Percentiles rank a stretch among this genome's conserved stretches.
phyloP scores from a whole-genome alignment of 2,888 invertebrate genomes.

The Coleophora flavipennella region DNA sequence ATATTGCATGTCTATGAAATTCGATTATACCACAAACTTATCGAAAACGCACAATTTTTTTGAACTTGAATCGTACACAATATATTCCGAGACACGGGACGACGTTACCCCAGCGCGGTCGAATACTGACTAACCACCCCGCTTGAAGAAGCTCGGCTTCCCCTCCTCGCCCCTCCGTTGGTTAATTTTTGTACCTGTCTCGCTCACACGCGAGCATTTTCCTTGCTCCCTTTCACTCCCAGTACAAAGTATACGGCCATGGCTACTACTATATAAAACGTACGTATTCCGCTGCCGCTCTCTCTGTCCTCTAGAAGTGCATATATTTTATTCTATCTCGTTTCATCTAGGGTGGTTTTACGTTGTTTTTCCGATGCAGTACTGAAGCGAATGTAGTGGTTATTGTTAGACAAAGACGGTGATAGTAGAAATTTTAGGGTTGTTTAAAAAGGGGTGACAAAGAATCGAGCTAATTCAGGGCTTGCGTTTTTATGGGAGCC shows the following conservation, averaged over 20 bases:
- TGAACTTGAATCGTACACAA: slow-evolving; percentile 57
- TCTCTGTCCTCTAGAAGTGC: slow-evolving; percentile 68
- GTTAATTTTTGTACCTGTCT: slow-evolving; percentile 61
- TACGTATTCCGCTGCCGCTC: too few species aligned
- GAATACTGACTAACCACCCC: slow-evolving; percentile 71
- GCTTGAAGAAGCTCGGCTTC: slow-evolving; percentile 67
- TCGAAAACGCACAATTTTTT: slow-evolving; percentile 50
- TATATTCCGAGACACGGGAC: slow-evolving; percentile 35
- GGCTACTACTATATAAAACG: slow-evolving; percentile 67
- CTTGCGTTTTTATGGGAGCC: slow-evolving; percentile 67
- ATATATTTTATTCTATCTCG: slow-evolving; percentile 73
- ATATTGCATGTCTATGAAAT: slow-evolving; percentile 25
- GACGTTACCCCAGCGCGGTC: slow-evolving; percentile 59
- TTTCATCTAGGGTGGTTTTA: slow-evolving; percentile 69
- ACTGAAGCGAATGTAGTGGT: slow-evolving; percentile 72
- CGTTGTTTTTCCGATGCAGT: slow-evolving; percentile 73
- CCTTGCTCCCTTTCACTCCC: slow-evolving; percentile 50
- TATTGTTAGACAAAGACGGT: slow-evolving; percentile 73
- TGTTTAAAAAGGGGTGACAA: slow-evolving; percentile 69
- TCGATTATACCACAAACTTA: slow-evolving; percentile 39
- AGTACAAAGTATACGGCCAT: slow-evolving; percentile 51
- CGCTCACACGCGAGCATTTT: slow-evolving; percentile 54
- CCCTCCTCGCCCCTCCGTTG: slow-evolving; percentile 68
- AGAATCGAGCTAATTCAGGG: slow-evolving; percentile 72
- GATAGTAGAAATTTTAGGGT: slow-evolving; percentile 69